phyloP scores from a whole-genome alignment of 37 sponge, comb jelly and placozoan genomes.

The Amphimedon queenslandica region DNA sequence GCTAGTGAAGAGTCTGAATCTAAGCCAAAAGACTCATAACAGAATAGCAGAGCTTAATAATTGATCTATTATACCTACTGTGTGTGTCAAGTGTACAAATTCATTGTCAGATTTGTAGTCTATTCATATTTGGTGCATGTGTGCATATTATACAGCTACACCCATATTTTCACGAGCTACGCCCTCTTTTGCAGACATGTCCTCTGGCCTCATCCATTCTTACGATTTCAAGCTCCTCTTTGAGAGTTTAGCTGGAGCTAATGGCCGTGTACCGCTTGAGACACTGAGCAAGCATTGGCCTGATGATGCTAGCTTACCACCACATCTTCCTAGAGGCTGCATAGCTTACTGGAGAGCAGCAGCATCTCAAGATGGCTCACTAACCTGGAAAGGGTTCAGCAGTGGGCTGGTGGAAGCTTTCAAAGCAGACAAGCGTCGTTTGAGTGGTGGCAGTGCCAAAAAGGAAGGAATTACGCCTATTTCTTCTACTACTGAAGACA shows the following conservation, averaged over 20 bases:
- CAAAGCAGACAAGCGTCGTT: neutral
- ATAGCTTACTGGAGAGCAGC: slow-evolving; percentile 15
- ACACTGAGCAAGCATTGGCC: slow-evolving; percentile 29
- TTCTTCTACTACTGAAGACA: no score
- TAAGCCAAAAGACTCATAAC: no score
- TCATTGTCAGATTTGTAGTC: no score
- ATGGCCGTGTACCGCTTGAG: slow-evolving; percentile 19
- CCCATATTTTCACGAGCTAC: neutral
- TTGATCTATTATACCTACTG: no score
- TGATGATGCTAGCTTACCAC: neutral
- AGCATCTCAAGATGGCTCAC: slow-evolving; percentile 22
- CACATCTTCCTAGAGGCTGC: slow-evolving; percentile 10
- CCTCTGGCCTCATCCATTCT: no score
- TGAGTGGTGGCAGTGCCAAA: neutral
- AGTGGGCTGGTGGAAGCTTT: slow-evolving; percentile 24
- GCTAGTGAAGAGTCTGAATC: no score
- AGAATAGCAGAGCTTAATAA: no score
- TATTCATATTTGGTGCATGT: no score
- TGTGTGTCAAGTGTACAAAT: no score
- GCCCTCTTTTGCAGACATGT: no score
- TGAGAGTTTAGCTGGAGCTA: slow-evolving; percentile 22
- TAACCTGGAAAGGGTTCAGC: slow-evolving; percentile 26
- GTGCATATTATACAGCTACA: no score
- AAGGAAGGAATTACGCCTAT: no score
- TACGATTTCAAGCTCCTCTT: slow-evolving; percentile 43